These are phyloP conservation scores for Nibea coibor DNA, from an alignment of 2,113 vertebrate genomes.

Conservation along the genomic window DNA sequence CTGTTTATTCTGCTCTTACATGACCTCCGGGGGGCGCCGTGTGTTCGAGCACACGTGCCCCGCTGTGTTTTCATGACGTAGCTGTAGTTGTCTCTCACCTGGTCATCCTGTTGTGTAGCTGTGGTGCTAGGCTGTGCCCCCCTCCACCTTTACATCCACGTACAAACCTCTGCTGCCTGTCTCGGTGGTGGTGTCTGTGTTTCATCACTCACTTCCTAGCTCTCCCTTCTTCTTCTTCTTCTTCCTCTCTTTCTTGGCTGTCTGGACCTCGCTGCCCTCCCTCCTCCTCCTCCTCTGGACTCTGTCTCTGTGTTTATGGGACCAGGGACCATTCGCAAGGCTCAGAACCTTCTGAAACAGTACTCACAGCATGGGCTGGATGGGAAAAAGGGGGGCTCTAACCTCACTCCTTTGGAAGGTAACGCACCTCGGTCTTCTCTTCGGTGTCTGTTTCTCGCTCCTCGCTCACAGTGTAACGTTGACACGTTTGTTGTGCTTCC, in stretches of 20 bases:
- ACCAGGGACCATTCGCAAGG: constrained; percentile 99
- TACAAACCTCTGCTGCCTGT: constrained; percentile 49
- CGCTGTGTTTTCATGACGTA: constrained; percentile 37
- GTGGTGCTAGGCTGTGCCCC: constrained; percentile 56
- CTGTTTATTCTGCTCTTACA: constrained; percentile 70
- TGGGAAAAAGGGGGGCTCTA: constrained; percentile 99
- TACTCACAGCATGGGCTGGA: constrained; percentile 99
- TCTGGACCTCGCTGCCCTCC: constrained; percentile 74
- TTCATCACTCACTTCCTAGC: constrained; percentile 89
- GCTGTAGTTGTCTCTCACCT: constrained; percentile 40
- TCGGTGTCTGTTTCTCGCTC: constrained; percentile 58
- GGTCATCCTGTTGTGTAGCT: constrained; percentile 43
- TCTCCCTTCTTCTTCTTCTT: constrained; percentile 82
- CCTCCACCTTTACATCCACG: neutral
- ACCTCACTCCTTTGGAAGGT: constrained; percentile 99
- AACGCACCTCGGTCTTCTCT: constrained; percentile 80
- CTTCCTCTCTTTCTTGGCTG: constrained; percentile 74
- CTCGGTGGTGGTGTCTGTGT: constrained; percentile 83
- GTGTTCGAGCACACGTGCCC: constrained; percentile 31
- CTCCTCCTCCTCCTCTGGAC: constrained; percentile 43
- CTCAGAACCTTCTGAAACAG: constrained; percentile 99
- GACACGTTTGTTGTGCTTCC: constrained; percentile 1
- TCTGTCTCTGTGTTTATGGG: constrained; percentile 86
- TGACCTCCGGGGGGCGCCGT: constrained; percentile 39
- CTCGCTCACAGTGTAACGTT: constrained; percentile 43